Percentiles rank a stretch among this genome's conserved stretches.
These are phyloP conservation scores for Schizothorax lantsangensis DNA, from an alignment of 2,797 vertebrate genomes.

Conservation along the genomic window DNA sequence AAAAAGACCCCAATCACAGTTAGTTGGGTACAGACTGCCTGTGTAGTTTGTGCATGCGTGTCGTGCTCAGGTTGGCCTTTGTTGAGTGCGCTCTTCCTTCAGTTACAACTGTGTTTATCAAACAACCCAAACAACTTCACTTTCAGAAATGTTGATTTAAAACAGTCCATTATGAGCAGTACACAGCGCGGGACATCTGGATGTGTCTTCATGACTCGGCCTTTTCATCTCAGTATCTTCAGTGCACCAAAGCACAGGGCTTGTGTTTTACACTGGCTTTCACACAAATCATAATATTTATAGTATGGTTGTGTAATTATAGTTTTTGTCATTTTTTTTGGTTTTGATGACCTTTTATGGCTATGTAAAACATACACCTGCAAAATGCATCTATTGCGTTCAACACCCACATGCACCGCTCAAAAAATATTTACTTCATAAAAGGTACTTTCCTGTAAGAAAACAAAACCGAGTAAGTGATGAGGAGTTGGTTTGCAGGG, in stretches of 20 bases:
- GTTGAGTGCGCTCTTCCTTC: slow-evolving; percentile 55
- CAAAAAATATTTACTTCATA: slow-evolving; percentile 65
- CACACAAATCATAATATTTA: slow-evolving; percentile 68
- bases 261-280: slow-evolving; percentile 65
- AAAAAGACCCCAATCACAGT: neutral
- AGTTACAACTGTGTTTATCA: slow-evolving; percentile 66
- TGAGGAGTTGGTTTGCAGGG: slow-evolving; percentile 12
- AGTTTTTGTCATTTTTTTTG: slow-evolving; percentile 63
- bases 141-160: slow-evolving; percentile 60
- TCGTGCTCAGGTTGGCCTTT: slow-evolving; percentile 45
- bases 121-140: slow-evolving; percentile 67
- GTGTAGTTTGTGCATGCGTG: slow-evolving; percentile 20
- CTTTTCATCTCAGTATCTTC: slow-evolving; percentile 59
- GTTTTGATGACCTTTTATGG: slow-evolving; percentile 64
- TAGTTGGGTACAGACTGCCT: neutral
- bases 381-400: slow-evolving; percentile 51
- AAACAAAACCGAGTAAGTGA: slow-evolving; percentile 51
- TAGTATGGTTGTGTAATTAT: slow-evolving; percentile 64
- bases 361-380: slow-evolving; percentile 66
- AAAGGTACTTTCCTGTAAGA: slow-evolving; percentile 50
- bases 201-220: slow-evolving; percentile 62
- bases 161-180: slow-evolving; percentile 64
- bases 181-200: slow-evolving; percentile 67
- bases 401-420: slow-evolving; percentile 55
- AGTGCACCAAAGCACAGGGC: slow-evolving; percentile 53